Base-by-base conservation (phyloP, 2,888 invertebrate species). In the Dynastes hyllus region DNA sequence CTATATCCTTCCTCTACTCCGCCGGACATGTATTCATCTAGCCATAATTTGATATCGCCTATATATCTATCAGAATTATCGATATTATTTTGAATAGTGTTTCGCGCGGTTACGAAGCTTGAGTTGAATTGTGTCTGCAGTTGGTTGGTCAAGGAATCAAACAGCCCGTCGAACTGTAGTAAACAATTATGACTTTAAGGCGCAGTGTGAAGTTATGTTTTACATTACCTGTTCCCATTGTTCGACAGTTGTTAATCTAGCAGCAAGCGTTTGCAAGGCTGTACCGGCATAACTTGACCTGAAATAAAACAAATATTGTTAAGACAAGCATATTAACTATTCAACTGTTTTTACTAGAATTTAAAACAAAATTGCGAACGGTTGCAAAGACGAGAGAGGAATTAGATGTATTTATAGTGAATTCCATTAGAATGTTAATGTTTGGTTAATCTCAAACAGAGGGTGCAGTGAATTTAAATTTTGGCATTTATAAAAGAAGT, bases 41-140 rank as follows among this genome's bases (percentile, higher is more conserved):
- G 8, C 45, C 45, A 45, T 11, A 11, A 45, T 11, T 8, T 6
- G 11, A 45, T 45, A 8, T 45, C 45, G 1, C 9, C 87, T 8
- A 87, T 84, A 77, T 91, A 90, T 9, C 5, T 2, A 1, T n/a
- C 27, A 5, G 55, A 6, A 1, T 27, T 22, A 5, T 55, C 6
- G 8, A 55, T 22, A 5, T 55, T 55, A 22, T 27, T 5, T 27
- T 55, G n/a, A 55, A 55, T 55, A 8, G 13, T 27, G 22, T 16
- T 22, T 16, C 22, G 9, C 8, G 55, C 55, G 5, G 55, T 22
- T 22, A 1, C 22, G 22, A 55, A 55, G 1, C 5, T 8, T 22
- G 2, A 3, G 2, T 22, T 16, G 22, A 22, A 22, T 22, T 5
- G 5, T 2, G 55, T 0, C 9, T 55, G 55, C 22, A 55, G 8